phyloP scores from a whole-genome alignment of 1,140 invertebrate genomes.

The Thaumetopoea pityocampa region DNA sequence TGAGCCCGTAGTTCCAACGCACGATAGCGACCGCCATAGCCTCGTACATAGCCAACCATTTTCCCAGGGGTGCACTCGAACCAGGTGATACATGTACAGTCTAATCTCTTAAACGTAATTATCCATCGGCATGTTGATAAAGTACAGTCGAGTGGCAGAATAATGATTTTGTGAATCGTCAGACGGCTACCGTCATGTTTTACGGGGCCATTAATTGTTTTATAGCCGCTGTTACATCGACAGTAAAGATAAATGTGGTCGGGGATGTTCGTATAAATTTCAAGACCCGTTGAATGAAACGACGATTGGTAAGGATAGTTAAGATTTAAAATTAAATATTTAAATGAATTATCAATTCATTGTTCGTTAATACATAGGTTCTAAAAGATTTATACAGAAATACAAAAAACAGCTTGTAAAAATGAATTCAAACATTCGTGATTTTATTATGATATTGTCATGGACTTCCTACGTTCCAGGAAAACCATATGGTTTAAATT shows the following conservation, averaged over 20 bases:
- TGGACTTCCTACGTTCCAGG: no score
- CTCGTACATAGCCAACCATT: slow-evolving; percentile 15
- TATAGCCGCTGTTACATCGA: slow-evolving; percentile 52
- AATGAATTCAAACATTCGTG: no score
- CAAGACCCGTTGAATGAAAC: slow-evolving; percentile 9
- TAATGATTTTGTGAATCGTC: slow-evolving; percentile 37
- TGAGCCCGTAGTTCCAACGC: slow-evolving; percentile 9
- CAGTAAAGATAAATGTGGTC: slow-evolving; percentile 60
- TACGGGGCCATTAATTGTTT: slow-evolving; percentile 65
- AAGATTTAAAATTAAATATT: slow-evolving; percentile 8
- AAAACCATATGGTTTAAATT: no score
- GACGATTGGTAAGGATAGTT: slow-evolving; percentile 11
- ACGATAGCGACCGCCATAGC: slow-evolving; percentile 11
- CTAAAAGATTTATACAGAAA: no score
- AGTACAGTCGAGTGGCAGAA: slow-evolving; percentile 36
- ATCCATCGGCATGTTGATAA: slow-evolving; percentile 27
- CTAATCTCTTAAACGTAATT: slow-evolving; percentile 18
- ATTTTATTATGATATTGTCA: no score
- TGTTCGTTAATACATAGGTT: no score
- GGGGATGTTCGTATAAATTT: slow-evolving; percentile 49
- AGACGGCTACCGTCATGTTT: slow-evolving; percentile 50
- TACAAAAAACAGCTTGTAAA: no score
- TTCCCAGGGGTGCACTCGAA: slow-evolving; percentile 33
- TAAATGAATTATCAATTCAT: no score
- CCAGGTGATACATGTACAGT: slow-evolving; percentile 17